Conservation (phyloP, 2,113 vertebrate species). For the Phrynocephalus versicolor region DNA sequence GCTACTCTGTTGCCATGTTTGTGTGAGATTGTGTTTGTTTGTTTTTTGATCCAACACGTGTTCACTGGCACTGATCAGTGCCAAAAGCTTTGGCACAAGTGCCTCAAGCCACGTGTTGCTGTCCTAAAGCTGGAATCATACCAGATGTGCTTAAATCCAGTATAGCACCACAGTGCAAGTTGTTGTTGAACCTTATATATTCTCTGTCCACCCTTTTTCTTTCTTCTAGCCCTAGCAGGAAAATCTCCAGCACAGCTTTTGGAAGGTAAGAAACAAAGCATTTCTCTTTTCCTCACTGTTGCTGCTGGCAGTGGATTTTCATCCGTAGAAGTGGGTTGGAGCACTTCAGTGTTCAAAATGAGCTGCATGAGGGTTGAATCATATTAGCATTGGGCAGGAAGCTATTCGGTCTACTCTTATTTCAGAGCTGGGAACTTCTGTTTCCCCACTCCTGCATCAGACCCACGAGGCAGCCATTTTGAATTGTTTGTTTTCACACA, state of each 20-base stretch:
- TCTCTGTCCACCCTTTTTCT: conserved; percentile 36
- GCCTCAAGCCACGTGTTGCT: background rate
- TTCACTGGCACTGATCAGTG: background rate
- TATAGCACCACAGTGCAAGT: background rate
- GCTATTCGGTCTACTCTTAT: background rate
- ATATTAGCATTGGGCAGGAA: background rate
- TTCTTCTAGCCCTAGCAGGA: conserved; percentile 88
- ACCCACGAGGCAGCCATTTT: background rate
- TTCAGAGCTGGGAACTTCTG: background rate
- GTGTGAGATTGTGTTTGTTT: background rate
- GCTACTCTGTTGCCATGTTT: background rate
- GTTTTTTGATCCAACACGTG: background rate
- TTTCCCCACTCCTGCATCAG: background rate
- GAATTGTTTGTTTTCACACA: background rate
- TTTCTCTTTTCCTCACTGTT: background rate
- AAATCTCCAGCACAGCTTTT: conserved; percentile 96
- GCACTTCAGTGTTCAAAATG: background rate
- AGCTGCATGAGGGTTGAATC: background rate
- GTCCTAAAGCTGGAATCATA: background rate
- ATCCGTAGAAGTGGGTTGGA: background rate
- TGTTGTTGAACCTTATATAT: no score
- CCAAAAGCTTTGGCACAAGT: background rate
- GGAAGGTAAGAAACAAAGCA: conserved; percentile 83
- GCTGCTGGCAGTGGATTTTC: background rate
- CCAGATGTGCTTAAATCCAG: background rate